Evolutionary conservation across 2,888 invertebrate genomes (phyloP).

Genomic region (Macaria notata): DNA sequence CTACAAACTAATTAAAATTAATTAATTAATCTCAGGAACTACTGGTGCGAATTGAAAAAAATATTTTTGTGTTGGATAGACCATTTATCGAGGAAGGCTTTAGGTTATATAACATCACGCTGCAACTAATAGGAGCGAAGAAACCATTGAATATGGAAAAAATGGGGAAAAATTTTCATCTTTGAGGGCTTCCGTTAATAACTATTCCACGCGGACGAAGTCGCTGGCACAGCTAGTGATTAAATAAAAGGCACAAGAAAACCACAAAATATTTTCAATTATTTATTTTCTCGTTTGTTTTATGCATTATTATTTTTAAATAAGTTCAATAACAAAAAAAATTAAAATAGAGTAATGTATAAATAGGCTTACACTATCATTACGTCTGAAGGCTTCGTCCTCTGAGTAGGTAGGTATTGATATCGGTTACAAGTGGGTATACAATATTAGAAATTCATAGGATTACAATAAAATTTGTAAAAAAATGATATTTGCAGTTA

Average conservation of each 20-base stretch:
- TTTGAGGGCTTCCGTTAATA: too few relatives aligned
- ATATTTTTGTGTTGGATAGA: too few relatives aligned
- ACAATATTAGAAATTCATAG: constrained; percentile 22
- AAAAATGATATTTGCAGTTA: constrained; percentile 15
- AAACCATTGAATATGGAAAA: too few relatives aligned
- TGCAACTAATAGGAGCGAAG: too few relatives aligned
- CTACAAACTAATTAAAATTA: too few relatives aligned
- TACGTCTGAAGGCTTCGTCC: constrained; percentile 66
- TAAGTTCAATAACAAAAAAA: constrained; percentile 79
- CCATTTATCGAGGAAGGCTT: too few relatives aligned
- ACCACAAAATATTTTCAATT: constrained; percentile 54
- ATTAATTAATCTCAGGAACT: too few relatives aligned
- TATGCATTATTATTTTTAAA: constrained; percentile 78
- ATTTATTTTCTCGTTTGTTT: constrained; percentile 79
- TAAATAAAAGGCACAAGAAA: constrained; percentile 37
- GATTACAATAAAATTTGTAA: constrained; percentile 17
- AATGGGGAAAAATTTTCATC: too few relatives aligned
- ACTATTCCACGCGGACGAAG: too few relatives aligned
- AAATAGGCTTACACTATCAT: constrained; percentile 77
- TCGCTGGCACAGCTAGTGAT: too few relatives aligned
- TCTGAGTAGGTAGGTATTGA: constrained; percentile 57
- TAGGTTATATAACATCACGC: too few relatives aligned
- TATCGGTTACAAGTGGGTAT: constrained; percentile 30
- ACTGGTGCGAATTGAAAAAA: too few relatives aligned
- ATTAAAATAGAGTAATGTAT: constrained; percentile 69